Base-by-base conservation (phyloP, 2,888 invertebrate genomes). In the Capitulum mitella region DNA sequence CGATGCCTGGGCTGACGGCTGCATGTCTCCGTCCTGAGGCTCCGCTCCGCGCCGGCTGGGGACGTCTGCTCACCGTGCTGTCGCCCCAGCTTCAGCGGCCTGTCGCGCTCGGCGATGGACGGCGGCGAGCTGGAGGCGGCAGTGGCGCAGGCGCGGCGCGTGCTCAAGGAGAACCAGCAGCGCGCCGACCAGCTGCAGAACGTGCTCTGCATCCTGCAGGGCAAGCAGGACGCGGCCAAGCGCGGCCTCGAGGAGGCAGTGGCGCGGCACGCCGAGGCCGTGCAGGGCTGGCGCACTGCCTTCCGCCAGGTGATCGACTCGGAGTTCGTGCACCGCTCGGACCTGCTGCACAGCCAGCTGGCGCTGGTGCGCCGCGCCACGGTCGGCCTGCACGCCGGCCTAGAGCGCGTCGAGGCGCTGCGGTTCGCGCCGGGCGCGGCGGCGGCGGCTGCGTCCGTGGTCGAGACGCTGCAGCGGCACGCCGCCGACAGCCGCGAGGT, bases 191-290 rank as follows among this genome's bases (percentile, higher is more conserved):
- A 70, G 22, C 70, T 70, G 2, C 37, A 70, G 40, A 70, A 70
- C 26, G 70, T 70, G 70, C 70, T 40, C 22, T 70, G 70, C 37
- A 70, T 70, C 26, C 70, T 70, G 19, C 70, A 70, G 37, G 70
- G 70, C 70, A 70, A 70, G 26, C 70, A 40, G 40, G 70, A 70
- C 26, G 70, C 70, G 37, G 70, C 70, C 40, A 40, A 70, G 26
- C 70, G 40, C 26, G 10, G 22, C 0, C 40, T 70, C 10, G 70
- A 70, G 70, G 70, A 37, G 26, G 40, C 37, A 2, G 70, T 70
- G 10, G 34, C 37, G 37, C 70, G 40, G 0, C 70, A 37, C 26
- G 26, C 14, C 16, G 70, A 70, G 8, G 70, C 37, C 22, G 70
- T 70, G 19, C 16, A 8, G 0, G 34, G 10, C 2, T 70, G 70